Base-by-base conservation (phyloP, 2,113 vertebrate genomes). In the Protobothrops flavoviridis region DNA sequence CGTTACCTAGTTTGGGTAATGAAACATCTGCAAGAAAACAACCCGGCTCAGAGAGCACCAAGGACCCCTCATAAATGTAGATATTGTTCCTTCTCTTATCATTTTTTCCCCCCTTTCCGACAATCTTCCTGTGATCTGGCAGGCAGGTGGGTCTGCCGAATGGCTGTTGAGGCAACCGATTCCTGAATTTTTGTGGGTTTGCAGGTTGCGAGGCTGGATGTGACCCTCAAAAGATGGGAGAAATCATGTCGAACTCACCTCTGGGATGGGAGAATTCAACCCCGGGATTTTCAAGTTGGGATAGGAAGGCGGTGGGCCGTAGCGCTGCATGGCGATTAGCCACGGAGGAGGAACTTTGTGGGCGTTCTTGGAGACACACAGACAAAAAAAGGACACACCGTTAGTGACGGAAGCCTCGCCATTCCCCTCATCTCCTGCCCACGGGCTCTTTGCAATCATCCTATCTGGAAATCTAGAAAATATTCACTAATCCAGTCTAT, bases 331-430 rank as follows among this genome's bases (percentile, higher is more conserved):
- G 95, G 99, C 99, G 2, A 99, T 99, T 94, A 99, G 95, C 99
- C 99, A 99, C 0, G 99, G 99, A 26, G 99, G 99, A 3, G 99
- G 99, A 23, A 99, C 99, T 95, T 99, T 99, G 97, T 99, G 98
- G 11, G 98, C 98, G 57, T 99, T 99, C 99, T 99, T 95, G 3
- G 10, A 95, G 21, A 57, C 90, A 85, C 3, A 50, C 8, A 50
- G 8, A 50, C 6, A 48, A 48, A 6, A 45, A 45, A 48, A 48
- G 45, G 45, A 48, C 45, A 48, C 48, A 50, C 8, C 1, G 48
- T 50, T 50, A 50, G 48, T 50, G 48, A 50, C 1, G 8, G 48
- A 50, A 8, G 1, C 48, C 48, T 50, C 48, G 48, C 8, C 48
- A 50, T 50, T 8, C 48, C 48, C 48, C 5, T 1, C 5, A 0